These are phyloP conservation scores for Pachyrhynchus sulphureomaculatus DNA, from an alignment of 1,140 invertebrate genomes.

Conservation along the genomic window DNA sequence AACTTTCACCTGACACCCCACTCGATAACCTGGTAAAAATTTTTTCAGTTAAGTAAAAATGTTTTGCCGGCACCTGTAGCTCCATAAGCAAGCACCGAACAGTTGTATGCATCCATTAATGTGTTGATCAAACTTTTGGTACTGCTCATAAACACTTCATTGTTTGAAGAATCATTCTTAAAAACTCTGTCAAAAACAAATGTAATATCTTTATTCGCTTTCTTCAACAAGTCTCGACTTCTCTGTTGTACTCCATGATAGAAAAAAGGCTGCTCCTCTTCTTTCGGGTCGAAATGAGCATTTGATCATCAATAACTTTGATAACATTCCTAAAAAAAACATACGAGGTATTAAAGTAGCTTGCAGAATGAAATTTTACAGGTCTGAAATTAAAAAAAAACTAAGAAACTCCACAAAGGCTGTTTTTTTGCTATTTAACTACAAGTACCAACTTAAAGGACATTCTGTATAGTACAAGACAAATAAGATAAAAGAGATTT, in stretches of 20 bases:
- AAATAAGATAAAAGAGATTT: too few species aligned
- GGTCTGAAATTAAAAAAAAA: too few species aligned
- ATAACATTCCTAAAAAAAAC: slow-evolving; percentile 61
- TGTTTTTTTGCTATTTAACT: too few species aligned
- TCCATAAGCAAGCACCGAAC: slow-evolving; percentile 91
- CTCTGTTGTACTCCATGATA: slow-evolving; percentile 77
- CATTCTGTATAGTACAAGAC: too few species aligned
- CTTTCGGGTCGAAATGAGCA: slow-evolving; percentile 86
- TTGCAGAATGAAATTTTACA: not conserved
- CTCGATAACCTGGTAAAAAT: too few species aligned
- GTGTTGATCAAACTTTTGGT: slow-evolving; percentile 74
- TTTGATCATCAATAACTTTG: slow-evolving; percentile 72
- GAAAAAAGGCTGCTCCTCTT: slow-evolving; percentile 78
- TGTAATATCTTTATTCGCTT: slow-evolving; percentile 80
- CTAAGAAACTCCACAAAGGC: too few species aligned
- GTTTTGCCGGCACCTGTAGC: slow-evolving; percentile 97
- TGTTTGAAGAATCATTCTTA: slow-evolving; percentile 63
- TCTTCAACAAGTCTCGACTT: slow-evolving; percentile 76
- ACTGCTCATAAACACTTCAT: slow-evolving; percentile 75
- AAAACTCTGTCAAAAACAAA: slow-evolving; percentile 90
- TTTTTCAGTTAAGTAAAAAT: too few species aligned
- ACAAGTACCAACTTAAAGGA: too few species aligned
- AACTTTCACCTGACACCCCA: slow-evolving; percentile 90
- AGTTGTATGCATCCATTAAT: slow-evolving; percentile 84
- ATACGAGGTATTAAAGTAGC: slow-evolving; percentile 1